Base-by-base conservation (phyloP, 1,140 invertebrate species). In the Lerema accius region DNA sequence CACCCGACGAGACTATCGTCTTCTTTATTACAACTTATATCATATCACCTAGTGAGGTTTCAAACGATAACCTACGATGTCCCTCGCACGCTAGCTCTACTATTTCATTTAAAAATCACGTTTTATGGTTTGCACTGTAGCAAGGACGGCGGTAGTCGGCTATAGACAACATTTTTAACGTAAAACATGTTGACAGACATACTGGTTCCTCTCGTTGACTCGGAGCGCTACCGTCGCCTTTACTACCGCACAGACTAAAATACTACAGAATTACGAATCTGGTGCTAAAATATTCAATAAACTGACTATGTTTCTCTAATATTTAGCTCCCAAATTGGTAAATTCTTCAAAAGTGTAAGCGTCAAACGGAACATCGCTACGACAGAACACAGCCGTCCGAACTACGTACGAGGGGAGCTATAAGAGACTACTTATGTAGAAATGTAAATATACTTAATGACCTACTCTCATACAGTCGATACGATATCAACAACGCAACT, bases 21-120 rank as follows among this genome's bases (percentile, higher is more conserved):
- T 65, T 80, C 70, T 78, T 73, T 73, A 72, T 75, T 81, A 78
- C 69, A 37, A 56, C 75, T 78, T 80, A 84, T 69, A 66, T 83
- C 82, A 86, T 86, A 88, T 86, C 85, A 86, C 81, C 85, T 88
- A 89, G 76, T 89, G 82, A 89, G 86, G 86, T 89, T 89, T 85
- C 82, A 84, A 89, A 89, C 82, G 78, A 86, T 89, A 86, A 75
- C 75, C 84, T 89, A 86, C 73, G 50, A 65, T 49, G 35, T 62
- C 51, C 84, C 83, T 76, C 83, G 78, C 86, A 81, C 82, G 80
- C 77, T 75, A 61, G 62, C 59, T 53, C 13, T 39, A 42, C 4
- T 23, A 16, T 23, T 49, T 9, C 32, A 16, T 45, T 11, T 16
- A 26, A n/a, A 42, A 13, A 23, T 10, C 3, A 10, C 26, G 3